These are phyloP conservation scores for Pitta sordida DNA, from an alignment of 2,113 vertebrate genomes.

Conservation along the genomic window DNA sequence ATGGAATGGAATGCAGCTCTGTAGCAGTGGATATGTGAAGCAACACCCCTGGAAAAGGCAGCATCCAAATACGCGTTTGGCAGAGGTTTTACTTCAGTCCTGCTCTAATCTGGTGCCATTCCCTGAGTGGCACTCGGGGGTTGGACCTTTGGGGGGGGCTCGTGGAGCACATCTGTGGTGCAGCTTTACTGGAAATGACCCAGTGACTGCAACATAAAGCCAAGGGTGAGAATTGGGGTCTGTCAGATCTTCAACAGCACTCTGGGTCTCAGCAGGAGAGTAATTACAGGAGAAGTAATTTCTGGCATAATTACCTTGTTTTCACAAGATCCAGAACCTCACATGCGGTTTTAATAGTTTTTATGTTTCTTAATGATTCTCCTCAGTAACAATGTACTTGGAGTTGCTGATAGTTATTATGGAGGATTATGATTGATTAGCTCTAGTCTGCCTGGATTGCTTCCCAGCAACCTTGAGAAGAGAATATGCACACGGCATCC, in stretches of 20 bases:
- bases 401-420: neutral
- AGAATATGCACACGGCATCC: neutral
- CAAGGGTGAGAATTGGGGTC: neutral
- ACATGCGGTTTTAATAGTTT: neutral
- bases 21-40: neutral
- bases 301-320: neutral
- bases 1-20: neutral
- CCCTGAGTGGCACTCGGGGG: too few relatives aligned
- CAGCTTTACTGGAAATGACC: neutral
- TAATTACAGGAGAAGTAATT: neutral
- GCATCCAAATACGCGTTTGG: fast-evolving
- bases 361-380: neutral
- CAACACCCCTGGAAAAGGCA: neutral
- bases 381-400: neutral
- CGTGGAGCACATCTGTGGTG: fast-evolving
- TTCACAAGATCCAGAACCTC: neutral
- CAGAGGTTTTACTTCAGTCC: neutral
- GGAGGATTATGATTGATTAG: neutral
- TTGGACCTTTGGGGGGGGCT: neutral
- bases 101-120: neutral
- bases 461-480: neutral
- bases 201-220: neutral
- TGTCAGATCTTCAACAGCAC: neutral
- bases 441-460: neutral
- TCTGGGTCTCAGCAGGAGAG: neutral